These are phyloP conservation scores for Mythimna ferrago DNA, from an alignment of 2,888 invertebrate genomes.

Conservation along the genomic window DNA sequence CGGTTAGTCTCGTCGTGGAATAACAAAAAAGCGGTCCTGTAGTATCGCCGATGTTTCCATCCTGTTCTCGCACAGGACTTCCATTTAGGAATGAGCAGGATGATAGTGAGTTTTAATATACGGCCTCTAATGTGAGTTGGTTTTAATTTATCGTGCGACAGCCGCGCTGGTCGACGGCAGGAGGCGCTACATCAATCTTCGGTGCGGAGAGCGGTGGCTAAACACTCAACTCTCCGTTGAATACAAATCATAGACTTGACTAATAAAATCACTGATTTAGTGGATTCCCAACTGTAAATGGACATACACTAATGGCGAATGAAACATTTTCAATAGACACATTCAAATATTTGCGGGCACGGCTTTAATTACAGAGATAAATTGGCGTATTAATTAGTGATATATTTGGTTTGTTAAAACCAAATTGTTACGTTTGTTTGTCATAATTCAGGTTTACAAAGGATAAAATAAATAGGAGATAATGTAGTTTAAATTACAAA, in stretches of 20 bases:
- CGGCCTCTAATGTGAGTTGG: slow-evolving; percentile 84
- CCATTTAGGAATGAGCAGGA: slow-evolving; percentile 79
- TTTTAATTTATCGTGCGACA: slow-evolving; percentile 90
- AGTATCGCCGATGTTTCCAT: slow-evolving; percentile 77
- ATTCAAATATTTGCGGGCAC: slow-evolving; percentile 48
- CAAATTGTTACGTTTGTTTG: slow-evolving; percentile 32
- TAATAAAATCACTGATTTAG: slow-evolving; percentile 63
- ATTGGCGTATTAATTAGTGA: slow-evolving; percentile 41
- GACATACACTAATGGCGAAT: slow-evolving; percentile 34
- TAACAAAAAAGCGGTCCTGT: slow-evolving; percentile 87
- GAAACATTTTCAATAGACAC: slow-evolving; percentile 45
- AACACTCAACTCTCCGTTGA: slow-evolving; percentile 71
- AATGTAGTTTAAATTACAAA: slow-evolving; percentile 48
- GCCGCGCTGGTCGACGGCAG: slow-evolving; percentile 81
- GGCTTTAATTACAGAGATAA: slow-evolving; percentile 49
- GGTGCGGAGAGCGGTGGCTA: slow-evolving; percentile 73
- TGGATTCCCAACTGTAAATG: slow-evolving; percentile 45
- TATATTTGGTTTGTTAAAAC: slow-evolving; percentile 43
- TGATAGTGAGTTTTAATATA: slow-evolving; percentile 81
- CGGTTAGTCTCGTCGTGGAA: slow-evolving; percentile 83
- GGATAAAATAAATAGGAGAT: slow-evolving; percentile 29
- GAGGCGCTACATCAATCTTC: slow-evolving; percentile 87
- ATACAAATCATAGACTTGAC: slow-evolving; percentile 74
- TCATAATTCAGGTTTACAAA: slow-evolving; percentile 13
- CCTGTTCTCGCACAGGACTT: slow-evolving; percentile 79